These are phyloP conservation scores for Tribolium castaneum DNA, from an alignment of 1,140 invertebrate species.

Conservation along the genomic window DNA sequence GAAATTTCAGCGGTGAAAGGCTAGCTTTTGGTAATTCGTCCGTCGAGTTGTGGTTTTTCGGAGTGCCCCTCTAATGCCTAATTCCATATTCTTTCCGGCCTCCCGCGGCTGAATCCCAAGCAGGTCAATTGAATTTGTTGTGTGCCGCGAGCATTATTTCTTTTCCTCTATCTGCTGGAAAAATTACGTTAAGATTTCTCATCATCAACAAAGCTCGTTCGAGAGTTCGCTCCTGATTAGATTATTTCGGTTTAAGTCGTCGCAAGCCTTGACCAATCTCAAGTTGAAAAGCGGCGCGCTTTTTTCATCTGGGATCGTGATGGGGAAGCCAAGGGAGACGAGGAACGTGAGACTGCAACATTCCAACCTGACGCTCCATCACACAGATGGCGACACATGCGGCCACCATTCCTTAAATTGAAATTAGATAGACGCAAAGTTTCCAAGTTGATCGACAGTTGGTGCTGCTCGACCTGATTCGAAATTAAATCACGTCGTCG, in stretches of 20 bases:
- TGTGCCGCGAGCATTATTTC: constrained; percentile 15
- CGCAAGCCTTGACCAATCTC: constrained; percentile 34
- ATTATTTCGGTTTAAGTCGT: constrained; percentile 33
- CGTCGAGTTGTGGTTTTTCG: not conserved
- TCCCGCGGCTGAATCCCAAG: not conserved
- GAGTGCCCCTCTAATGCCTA: not conserved
- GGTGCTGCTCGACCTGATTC: constrained; percentile 39
- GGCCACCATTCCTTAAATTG: constrained; percentile 47
- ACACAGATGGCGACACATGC: constrained; percentile 44
- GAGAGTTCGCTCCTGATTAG: constrained; percentile 13
- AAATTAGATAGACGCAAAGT: constrained; percentile 47
- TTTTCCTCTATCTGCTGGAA: constrained; percentile 1
- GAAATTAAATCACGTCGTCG: constrained; percentile 43
- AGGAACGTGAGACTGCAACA: constrained; percentile 36
- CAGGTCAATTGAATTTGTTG: constrained; percentile 6
- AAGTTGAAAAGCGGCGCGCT: constrained; percentile 1
- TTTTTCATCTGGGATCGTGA: constrained; percentile 17
- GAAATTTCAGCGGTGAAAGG: too few species aligned
- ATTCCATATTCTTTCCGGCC: constrained; percentile 13
- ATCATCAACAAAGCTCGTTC: constrained; percentile 36
- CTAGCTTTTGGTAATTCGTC: too few species aligned
- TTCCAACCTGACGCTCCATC: constrained; percentile 39
- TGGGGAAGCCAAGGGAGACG: constrained; percentile 12
- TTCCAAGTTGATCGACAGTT: constrained; percentile 47
- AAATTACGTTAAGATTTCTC: constrained; percentile 37